Conservation (phyloP, 2,888 invertebrate species). For the Sminthurides aquaticus region DNA sequence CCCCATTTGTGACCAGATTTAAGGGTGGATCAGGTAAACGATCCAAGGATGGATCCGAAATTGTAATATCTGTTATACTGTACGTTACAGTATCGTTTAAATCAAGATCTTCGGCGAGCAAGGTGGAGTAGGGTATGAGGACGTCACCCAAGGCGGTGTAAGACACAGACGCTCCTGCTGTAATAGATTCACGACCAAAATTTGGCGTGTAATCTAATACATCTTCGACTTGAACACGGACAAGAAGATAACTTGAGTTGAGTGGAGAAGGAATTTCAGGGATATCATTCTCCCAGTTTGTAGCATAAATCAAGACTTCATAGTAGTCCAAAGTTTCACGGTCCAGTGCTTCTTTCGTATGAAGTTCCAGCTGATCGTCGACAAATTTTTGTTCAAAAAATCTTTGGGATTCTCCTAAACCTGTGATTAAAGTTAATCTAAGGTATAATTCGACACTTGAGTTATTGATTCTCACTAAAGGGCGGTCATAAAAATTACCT, state of each 20-base stretch:
- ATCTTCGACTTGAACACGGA: constrained; percentile 53
- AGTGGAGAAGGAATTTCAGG: background rate
- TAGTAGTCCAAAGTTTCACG: constrained; percentile 19
- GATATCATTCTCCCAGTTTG: constrained; percentile 8
- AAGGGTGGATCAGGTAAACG: background rate
- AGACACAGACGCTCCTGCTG: constrained; percentile 21
- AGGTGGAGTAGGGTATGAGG: background rate
- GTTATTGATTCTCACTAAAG: no score
- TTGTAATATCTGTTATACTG: constrained; percentile 7
- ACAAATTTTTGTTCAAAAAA: background rate
- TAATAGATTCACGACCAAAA: constrained; percentile 51
- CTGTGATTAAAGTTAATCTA: no score
- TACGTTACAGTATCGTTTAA: constrained; percentile 13
- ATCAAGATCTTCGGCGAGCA: constrained; percentile 20
- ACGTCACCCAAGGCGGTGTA: background rate
- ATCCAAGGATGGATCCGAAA: constrained; percentile 3
- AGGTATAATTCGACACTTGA: no score
- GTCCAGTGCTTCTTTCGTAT: background rate
- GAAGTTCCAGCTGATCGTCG: background rate
- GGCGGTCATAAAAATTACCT: constrained; percentile 20
- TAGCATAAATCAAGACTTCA: constrained; percentile 21
- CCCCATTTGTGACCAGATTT: background rate
- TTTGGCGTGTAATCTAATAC: constrained; percentile 59
- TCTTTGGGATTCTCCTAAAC: background rate
- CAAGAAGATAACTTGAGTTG: constrained; percentile 12